These are phyloP conservation scores for Drosophila pseudoananassae DNA, from an alignment of 1,140 invertebrate genomes.

Conservation along the genomic window DNA sequence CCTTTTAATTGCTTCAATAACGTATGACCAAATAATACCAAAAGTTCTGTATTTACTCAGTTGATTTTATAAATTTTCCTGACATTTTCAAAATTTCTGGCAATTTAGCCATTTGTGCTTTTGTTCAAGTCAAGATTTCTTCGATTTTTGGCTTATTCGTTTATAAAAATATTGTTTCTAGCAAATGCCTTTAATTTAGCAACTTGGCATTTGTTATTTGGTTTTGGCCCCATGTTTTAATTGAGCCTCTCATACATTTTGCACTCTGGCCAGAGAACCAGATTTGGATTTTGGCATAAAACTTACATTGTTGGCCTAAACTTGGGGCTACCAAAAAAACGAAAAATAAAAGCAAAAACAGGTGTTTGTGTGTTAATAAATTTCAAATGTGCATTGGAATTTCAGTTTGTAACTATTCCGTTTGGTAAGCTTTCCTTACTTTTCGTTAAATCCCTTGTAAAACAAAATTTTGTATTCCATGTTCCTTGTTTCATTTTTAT, in stretches of 20 bases:
- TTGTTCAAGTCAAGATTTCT: background rate
- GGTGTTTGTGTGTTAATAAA: conserved; percentile 24
- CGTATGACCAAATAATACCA: background rate
- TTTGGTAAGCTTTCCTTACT: conserved; percentile 20
- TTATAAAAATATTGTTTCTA: background rate
- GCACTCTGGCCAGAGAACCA: background rate
- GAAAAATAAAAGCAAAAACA: conserved; percentile 10
- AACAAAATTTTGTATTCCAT: conserved; percentile 25
- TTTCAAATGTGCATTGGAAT: conserved; percentile 17
- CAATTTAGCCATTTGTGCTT: background rate
- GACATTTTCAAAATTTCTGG: background rate
- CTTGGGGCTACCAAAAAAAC: background rate
- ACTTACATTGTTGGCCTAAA: background rate
- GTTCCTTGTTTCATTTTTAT: background rate
- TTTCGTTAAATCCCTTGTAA: conserved; percentile 33
- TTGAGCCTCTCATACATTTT: background rate
- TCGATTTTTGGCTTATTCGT: background rate
- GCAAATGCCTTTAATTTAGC: too few species aligned
- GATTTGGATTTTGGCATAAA: background rate
- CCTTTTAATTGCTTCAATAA: too few species aligned
- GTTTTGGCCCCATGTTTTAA: background rate
- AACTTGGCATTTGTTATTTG: background rate
- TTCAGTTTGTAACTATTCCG: background rate
- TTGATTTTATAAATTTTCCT: background rate
- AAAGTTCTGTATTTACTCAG: background rate